A percentile compares a stretch with the other conserved stretches of the same genome.
Conservation (phyloP, 2,888 invertebrate genomes). For the Troilus luridus region DNA sequence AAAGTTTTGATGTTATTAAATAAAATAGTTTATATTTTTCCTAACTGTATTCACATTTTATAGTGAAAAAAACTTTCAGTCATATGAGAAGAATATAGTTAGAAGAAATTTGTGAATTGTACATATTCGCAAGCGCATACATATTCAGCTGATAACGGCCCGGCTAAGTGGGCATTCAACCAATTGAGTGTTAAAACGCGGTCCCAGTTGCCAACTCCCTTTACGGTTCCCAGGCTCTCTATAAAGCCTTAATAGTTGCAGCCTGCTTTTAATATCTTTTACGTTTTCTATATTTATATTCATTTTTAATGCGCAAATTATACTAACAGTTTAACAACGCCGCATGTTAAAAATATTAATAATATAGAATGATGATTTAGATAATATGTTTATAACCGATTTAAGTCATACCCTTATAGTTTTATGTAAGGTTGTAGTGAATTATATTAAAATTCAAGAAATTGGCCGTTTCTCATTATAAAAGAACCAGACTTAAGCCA, state of each 20-base stretch:
- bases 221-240: neutral
- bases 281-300: neutral
- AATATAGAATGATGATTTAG: too few relatives aligned
- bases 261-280: neutral
- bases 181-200: constrained; percentile 14
- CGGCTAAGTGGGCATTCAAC: neutral
- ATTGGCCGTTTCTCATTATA: too few relatives aligned
- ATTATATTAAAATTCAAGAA: too few relatives aligned
- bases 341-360: too few relatives aligned
- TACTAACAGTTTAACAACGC: neutral
- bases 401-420: too few relatives aligned
- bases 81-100: neutral
- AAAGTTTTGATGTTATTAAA: too few relatives aligned
- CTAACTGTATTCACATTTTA: too few relatives aligned
- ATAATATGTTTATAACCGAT: too few relatives aligned
- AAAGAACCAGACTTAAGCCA: too few relatives aligned
- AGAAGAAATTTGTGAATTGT: neutral
- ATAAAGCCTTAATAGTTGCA: neutral
- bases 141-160: neutral
- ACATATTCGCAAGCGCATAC: neutral
- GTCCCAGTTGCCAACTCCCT: neutral
- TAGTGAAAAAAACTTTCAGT: too few relatives aligned
- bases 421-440: too few relatives aligned
- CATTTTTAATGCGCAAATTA: neutral
- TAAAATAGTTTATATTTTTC: too few relatives aligned